Base-by-base conservation (phyloP, 2,888 invertebrate species). In the Argyresthia albistria region DNA sequence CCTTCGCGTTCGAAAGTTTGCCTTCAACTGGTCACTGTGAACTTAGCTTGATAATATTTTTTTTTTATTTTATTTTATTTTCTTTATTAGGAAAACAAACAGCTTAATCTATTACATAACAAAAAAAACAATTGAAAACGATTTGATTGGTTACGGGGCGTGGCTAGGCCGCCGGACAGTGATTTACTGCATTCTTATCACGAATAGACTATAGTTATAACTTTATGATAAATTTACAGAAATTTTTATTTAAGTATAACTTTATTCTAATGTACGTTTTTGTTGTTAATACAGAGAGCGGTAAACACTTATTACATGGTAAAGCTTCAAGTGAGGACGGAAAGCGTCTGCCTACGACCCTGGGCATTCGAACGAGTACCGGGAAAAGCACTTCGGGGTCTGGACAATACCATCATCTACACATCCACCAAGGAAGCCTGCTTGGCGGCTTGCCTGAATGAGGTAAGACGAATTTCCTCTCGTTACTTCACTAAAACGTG, bases 221-320 rank as follows among this genome's bases (percentile, higher is more conserved):
- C n/a, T 25, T 25, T 25, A 25, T 25, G 25, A 6, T 25, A 25
- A 25, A 2, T 25, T 25, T 25, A 25, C 25, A 25, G 25, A 25
- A 2, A 2, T 25, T 4, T 2, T 25, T 6, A 25, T 25, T 25
- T 25, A 25, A 25, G 39, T 39, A n/a, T 39, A 39, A 11, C 10
- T 9, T 39, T 39, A n/a, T 39, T 39, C 39, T 11, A 39, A 9
- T 39, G 39, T 6, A n/a, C 8, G 8, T 39, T 39, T 39, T 39
- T 25, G 6, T 25, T 25, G 25, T 39, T 39, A 46, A 61, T 58
- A 9, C 90, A 91, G 78, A 89, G 94, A 55, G 93, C 96, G 16
- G 95, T 95, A 66, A 97, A 96, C 78, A 95, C 96, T 88, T 97
- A 97, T 80, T 97, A 97, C 89, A 96, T 97, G 96, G 95, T 96